These are phyloP conservation scores for Amitus sp. DNA, from an alignment of 2,888 invertebrate genomes.

Conservation along the genomic window DNA sequence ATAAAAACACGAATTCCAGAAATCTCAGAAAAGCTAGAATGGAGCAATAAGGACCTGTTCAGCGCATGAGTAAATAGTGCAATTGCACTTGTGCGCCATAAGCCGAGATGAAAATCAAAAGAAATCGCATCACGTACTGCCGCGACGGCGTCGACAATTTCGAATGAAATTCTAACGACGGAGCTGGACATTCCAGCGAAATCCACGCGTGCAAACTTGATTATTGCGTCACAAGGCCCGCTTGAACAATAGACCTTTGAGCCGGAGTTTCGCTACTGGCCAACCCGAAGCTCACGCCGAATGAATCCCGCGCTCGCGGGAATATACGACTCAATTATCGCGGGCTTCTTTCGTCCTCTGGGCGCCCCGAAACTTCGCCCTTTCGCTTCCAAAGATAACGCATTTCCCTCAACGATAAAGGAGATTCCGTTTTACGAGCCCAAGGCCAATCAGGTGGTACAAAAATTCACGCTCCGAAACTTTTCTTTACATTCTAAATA, in stretches of 20 bases:
- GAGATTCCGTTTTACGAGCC: too few species aligned
- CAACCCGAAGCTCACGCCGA: not conserved
- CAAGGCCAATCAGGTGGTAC: too few species aligned
- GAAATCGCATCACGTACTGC: slow-evolving; percentile 1
- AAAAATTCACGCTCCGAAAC: too few species aligned
- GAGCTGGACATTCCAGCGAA: not conserved
- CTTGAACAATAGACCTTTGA: slow-evolving; percentile 6
- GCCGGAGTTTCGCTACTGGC: not conserved
- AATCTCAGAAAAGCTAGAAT: not conserved
- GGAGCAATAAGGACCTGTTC: not conserved
- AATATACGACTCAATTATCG: slow-evolving; percentile 6
- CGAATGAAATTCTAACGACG: slow-evolving; percentile 4
- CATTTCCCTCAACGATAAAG: too few species aligned
- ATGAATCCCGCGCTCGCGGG: not conserved
- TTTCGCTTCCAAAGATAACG: too few species aligned
- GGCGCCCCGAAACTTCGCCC: too few species aligned
- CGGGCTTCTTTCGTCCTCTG: too few species aligned
- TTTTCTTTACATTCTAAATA: too few species aligned
- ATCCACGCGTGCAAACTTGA: slow-evolving; percentile 2
- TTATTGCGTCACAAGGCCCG: not conserved
- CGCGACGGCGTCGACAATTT: slow-evolving; percentile 1
- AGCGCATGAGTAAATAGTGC: not conserved
- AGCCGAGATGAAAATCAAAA: slow-evolving; percentile 5
- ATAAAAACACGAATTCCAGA: not conserved
- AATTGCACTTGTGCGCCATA: not conserved